A percentile compares a stretch with the other conserved stretches of the same genome.
These are phyloP conservation scores for Lithodes maja DNA, from an alignment of 2,888 invertebrate genomes.

Conservation along the genomic window DNA sequence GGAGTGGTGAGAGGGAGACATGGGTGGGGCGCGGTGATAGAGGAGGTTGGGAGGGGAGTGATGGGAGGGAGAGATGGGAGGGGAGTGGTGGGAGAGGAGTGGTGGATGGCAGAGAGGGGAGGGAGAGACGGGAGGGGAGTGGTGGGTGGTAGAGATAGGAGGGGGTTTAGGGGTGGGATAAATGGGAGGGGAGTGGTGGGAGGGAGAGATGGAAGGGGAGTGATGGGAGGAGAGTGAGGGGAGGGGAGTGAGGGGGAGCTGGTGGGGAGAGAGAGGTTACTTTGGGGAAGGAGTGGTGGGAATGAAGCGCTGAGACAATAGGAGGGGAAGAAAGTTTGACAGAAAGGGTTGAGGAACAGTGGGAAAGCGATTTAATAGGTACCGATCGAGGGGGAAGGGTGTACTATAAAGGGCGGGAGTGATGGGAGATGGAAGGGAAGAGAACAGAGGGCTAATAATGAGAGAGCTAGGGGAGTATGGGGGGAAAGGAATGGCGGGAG, in stretches of 20 bases:
- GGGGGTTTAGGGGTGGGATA: not conserved
- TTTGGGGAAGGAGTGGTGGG: conserved; percentile 18
- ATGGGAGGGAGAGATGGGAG: not conserved
- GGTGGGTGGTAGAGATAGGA: not conserved
- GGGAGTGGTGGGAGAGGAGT: not conserved
- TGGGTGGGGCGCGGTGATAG: not conserved
- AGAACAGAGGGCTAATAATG: no score
- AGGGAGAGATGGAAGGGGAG: not conserved
- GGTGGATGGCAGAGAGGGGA: not conserved
- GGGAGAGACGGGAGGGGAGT: not conserved
- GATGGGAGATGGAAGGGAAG: no score
- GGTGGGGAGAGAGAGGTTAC: conserved; percentile 35
- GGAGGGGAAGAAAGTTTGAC: not conserved
- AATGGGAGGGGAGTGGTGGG: not conserved
- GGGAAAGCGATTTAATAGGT: no score
- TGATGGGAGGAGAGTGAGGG: not conserved
- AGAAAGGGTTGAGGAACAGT: not conserved
- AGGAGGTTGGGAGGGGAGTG: not conserved
- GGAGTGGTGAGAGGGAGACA: not conserved
- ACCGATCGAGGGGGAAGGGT: no score
- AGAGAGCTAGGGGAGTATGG: no score
- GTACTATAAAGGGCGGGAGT: no score
- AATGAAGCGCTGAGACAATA: not conserved
- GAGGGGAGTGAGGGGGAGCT: not conserved
- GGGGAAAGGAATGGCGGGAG: no score